Evolutionary conservation across 2,113 vertebrate species (phyloP).

Genomic region (Melanerpes formicivorus): DNA sequence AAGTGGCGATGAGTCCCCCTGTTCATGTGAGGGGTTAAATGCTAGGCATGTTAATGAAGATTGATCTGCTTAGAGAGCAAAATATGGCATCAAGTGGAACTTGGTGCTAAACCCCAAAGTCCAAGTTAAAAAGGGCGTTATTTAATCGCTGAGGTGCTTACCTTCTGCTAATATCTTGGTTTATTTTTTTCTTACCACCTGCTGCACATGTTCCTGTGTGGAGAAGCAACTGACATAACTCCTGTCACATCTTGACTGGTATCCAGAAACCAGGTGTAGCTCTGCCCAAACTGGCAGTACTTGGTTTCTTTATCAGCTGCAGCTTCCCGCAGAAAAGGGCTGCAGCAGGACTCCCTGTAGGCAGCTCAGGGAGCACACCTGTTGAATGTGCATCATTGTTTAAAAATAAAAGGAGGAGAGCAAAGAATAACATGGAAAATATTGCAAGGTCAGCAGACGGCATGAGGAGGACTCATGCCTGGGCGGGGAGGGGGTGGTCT

Average conservation of each 20-base stretch:
- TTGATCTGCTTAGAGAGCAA: neutral
- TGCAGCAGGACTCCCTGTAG: neutral
- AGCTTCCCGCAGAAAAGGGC: fast-evolving
- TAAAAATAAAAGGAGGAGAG: conserved; percentile 46
- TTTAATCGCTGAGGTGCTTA: neutral
- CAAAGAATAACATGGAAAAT: conserved; percentile 8
- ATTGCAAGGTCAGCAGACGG: conserved; percentile 18
- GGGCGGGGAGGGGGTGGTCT: neutral
- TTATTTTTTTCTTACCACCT: neutral
- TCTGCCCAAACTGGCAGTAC: neutral
- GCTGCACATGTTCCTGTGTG: neutral
- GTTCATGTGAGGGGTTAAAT: neutral
- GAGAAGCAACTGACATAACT: neutral
- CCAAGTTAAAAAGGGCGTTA: neutral
- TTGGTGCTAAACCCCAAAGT: neutral
- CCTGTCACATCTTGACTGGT: neutral
- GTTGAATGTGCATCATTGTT: conserved; percentile 2
- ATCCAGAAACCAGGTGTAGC: neutral
- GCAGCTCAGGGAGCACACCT: neutral
- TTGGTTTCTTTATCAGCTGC: neutral
- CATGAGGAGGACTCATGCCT: neutral
- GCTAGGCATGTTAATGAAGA: neutral
- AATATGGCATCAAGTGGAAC: neutral
- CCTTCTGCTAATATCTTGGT: neutral
- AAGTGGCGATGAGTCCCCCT: neutral